Evolutionary conservation across 2,797 vertebrate genomes (phyloP), one percentile per base, ranked within the genome.

Genomic region (Hippopotamyrus pictus): DNA sequence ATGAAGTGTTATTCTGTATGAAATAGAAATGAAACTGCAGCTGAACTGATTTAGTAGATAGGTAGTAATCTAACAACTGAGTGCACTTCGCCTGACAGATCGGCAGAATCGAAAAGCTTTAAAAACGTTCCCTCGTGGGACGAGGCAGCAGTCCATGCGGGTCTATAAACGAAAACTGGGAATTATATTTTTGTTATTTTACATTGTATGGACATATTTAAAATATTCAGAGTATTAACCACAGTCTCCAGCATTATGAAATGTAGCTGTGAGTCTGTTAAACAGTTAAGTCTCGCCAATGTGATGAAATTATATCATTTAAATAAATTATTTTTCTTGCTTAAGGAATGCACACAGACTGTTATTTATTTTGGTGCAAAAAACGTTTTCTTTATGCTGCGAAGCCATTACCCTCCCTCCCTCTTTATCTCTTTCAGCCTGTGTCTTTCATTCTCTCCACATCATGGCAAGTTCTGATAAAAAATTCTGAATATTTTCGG

Each of bases 251-350:
- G 91, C 93, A 90, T 91, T 92, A 92, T 91, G 50, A 92, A 91
- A 92, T 94, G 93, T 93, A 90, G 89, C 93, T 94, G 94, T 93
- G 92, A 94, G 92, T 92, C 91, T 93, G 92, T 91, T 93, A 87
- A 93, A 93, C 94, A 93, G 94, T 94, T 92, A 91, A 90, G 90
- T 94, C 89, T 94, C 94, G 94, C 95, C 94, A 93, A 90, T 95
- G 95, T 96, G 94, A 93, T 96, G 93, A 95, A 95, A 95, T 95
- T 94, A 95, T 95, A 95, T 95, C 95, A 92, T 94, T 95, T 93
- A 94, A 96, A 96, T 96, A 96, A 96, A 96, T 96, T 96, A 96
- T 96, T 96, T 96, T 96, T 96, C 94, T 96, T 96, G 95, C 94
- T 93, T 96, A 95, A 94, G 91, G 90, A 91, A 7, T 69, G 51